phyloP scores from a whole-genome alignment of 1,140 invertebrate genomes.

The Brachionus rubens region DNA sequence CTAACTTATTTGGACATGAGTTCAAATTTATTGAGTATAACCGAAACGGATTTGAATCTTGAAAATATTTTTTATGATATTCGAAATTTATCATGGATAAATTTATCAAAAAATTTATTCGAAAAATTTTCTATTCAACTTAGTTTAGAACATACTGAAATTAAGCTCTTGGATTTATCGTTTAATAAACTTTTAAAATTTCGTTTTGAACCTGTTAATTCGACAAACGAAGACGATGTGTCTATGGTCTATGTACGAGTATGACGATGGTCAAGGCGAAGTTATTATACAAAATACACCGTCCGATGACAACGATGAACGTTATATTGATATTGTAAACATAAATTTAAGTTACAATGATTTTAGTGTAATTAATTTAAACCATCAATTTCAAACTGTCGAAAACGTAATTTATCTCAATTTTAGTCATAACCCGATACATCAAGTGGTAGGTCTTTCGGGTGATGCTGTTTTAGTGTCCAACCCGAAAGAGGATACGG shows the following conservation, averaged over 20 bases:
- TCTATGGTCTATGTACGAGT: background rate
- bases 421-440: conserved; percentile 6
- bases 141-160: background rate
- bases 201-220: background rate
- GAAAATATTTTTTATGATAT: background rate
- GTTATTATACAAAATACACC: background rate
- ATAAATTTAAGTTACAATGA: conserved; percentile 26
- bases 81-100: background rate
- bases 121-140: background rate
- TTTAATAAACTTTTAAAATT: conserved; percentile 7
- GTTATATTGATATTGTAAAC: background rate
- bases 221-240: background rate
- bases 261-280: conserved; percentile 1
- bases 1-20: conserved; percentile 10
- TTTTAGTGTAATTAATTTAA: background rate
- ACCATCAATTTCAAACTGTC: conserved; percentile 21
- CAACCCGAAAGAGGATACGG: background rate
- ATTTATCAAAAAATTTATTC: conserved; percentile 10
- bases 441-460: background rate
- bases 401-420: conserved; percentile 10
- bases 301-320: background rate
- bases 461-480: background rate
- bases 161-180: conserved; percentile 13
- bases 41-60: background rate
- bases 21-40: background rate